These are phyloP conservation scores for Thymelicus sylvestris DNA, from an alignment of 2,888 invertebrate species.

Conservation along the genomic window DNA sequence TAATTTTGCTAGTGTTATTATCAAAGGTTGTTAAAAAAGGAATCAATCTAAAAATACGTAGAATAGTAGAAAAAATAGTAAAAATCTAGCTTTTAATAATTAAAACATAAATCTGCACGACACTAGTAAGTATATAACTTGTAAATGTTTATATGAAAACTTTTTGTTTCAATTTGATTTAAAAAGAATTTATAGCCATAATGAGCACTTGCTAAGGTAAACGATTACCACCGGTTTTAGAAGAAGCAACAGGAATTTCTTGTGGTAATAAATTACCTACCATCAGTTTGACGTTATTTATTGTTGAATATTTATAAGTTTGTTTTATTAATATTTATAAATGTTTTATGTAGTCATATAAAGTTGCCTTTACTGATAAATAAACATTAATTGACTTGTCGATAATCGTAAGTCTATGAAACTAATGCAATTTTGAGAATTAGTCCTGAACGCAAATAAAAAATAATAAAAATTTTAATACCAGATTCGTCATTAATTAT, in stretches of 20 bases:
- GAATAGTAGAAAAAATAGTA: no score
- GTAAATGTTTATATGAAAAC: background rate
- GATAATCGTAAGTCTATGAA: background rate
- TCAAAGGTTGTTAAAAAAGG: no score
- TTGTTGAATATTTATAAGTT: constrained; percentile 25
- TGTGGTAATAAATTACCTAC: constrained; percentile 23
- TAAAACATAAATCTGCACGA: no score
- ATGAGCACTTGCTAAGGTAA: constrained; percentile 28
- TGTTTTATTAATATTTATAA: constrained; percentile 14
- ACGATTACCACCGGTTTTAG: constrained; percentile 36
- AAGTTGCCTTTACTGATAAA: background rate
- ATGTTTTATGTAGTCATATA: background rate
- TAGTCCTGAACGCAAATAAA: no score
- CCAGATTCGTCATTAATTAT: constrained; percentile 40
- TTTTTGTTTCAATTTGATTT: constrained; percentile 20
- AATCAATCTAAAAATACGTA: no score
- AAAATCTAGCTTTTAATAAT: no score
- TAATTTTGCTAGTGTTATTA: no score
- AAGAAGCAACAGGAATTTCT: constrained; percentile 37
- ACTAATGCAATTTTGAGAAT: background rate
- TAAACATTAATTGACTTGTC: background rate
- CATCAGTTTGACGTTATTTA: constrained; percentile 31
- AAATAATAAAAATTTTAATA: background rate
- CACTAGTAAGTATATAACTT: background rate
- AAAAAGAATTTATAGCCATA: constrained; percentile 21